A percentile compares a stretch with the other conserved stretches of the same genome.
Evolutionary conservation across 1,140 invertebrate species (phyloP).

Genomic region (Drosophila repletoides): DNA sequence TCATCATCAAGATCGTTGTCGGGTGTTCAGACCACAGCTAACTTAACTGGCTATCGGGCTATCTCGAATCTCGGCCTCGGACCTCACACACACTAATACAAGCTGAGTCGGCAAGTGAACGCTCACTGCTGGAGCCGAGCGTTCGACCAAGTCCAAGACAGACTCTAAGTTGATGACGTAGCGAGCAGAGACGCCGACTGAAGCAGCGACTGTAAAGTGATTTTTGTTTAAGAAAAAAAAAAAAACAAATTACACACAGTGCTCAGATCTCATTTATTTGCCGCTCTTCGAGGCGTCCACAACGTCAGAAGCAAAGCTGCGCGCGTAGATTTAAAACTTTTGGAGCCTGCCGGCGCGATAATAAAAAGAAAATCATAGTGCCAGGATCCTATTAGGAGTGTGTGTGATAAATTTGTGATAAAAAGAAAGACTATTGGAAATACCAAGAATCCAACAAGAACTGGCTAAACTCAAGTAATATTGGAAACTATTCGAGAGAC

Average conservation of each 20-base stretch:
- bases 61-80: slow-evolving; percentile 27
- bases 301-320: slow-evolving; percentile 54
- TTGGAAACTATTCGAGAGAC: slow-evolving; percentile 12
- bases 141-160: slow-evolving; percentile 10
- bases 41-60: neutral
- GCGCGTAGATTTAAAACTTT: slow-evolving; percentile 5
- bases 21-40: too few relatives aligned
- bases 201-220: slow-evolving; percentile 36
- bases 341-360: neutral
- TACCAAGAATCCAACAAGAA: too few relatives aligned
- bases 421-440: too few relatives aligned
- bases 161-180: slow-evolving; percentile 47
- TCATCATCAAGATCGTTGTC: slow-evolving; percentile 69
- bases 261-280: slow-evolving; percentile 81
- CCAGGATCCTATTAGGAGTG: slow-evolving; percentile 21
- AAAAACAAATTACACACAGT: slow-evolving; percentile 79
- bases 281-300: slow-evolving; percentile 75
- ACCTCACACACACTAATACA: slow-evolving; percentile 66
- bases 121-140: slow-evolving; percentile 39
- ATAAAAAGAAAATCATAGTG: slow-evolving; percentile 18
- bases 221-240: slow-evolving; percentile 65
- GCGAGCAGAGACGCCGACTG: slow-evolving; percentile 30
- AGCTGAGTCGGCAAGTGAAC: slow-evolving; percentile 40
- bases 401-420: slow-evolving; percentile 18
- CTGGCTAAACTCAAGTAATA: slow-evolving; percentile 6